These are phyloP conservation scores for Neogobius melanostomus DNA, from an alignment of 2,113 vertebrate genomes.

Conservation along the genomic window DNA sequence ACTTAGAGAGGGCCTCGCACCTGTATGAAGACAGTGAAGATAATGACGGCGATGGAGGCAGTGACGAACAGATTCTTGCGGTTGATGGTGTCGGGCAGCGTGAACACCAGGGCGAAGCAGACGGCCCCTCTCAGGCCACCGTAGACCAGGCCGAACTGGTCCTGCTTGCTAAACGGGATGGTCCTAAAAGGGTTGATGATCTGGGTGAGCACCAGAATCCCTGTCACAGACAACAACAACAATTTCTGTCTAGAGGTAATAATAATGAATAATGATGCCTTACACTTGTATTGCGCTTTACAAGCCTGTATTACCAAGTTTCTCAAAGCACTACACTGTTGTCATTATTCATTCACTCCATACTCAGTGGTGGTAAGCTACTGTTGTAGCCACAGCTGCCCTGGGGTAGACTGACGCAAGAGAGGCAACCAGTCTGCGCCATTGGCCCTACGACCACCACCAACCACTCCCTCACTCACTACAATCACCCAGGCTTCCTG, in stretches of 20 bases:
- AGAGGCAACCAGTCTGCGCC: too few relatives aligned
- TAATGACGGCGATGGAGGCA: conserved; percentile 88
- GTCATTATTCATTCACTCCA: too few relatives aligned
- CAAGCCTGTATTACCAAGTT: too few relatives aligned
- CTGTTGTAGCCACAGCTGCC: too few relatives aligned
- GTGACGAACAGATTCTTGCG: conserved; percentile 91
- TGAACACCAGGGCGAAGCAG: conserved; percentile 92
- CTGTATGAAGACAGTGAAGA: conserved; percentile 97
- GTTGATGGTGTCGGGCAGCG: conserved; percentile 86
- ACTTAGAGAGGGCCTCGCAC: conserved; percentile 58
- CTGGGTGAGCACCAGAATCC: conserved; percentile 85
- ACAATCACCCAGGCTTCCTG: too few relatives aligned
- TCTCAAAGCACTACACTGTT: too few relatives aligned
- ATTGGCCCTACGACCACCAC: too few relatives aligned
- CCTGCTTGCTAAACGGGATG: conserved; percentile 91
- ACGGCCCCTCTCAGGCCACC: conserved; percentile 94
- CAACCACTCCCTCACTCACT: too few relatives aligned
- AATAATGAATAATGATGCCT: too few relatives aligned
- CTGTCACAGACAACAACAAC: neutral
- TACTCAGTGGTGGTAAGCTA: too few relatives aligned
- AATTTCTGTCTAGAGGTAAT: neutral
- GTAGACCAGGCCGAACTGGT: conserved; percentile 95
- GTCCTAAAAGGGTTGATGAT: conserved; percentile 96
- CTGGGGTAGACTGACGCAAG: too few relatives aligned
- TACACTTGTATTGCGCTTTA: too few relatives aligned